These are phyloP conservation scores for Lysiphlebus fabarum DNA, from an alignment of 1,140 invertebrate species.

Conservation along the genomic window DNA sequence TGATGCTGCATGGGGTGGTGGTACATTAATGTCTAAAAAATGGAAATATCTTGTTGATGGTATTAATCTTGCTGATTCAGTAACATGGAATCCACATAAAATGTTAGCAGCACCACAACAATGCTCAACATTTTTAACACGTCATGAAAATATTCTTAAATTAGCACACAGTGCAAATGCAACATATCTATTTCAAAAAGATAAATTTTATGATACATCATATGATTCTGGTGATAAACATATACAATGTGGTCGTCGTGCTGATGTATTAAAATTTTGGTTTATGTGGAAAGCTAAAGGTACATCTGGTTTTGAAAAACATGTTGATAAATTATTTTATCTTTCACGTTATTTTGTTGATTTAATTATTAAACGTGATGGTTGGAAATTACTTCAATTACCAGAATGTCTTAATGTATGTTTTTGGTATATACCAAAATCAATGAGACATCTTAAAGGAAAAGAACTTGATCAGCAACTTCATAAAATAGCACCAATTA, in stretches of 20 bases:
- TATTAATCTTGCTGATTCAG: constrained; percentile 79
- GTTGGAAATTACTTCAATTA: constrained; percentile 72
- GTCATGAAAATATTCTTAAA: constrained; percentile 58
- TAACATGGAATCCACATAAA: constrained; percentile 94
- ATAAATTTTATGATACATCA: constrained; percentile 91
- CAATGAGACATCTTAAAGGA: constrained; percentile 58
- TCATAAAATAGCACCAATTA: constrained; percentile 81
- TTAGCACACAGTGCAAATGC: constrained; percentile 68
- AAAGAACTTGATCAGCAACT: constrained; percentile 66
- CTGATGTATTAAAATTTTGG: constrained; percentile 95
- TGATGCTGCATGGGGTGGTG: constrained; percentile 93
- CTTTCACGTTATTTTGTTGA: constrained; percentile 69
- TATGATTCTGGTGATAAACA: constrained; percentile 94
- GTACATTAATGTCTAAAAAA: constrained; percentile 79
- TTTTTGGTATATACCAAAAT: constrained; percentile 91
- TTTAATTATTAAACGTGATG: constrained; percentile 64
- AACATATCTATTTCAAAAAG: constrained; percentile 90
- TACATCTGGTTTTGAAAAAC: constrained; percentile 72
- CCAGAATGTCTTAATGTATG: constrained; percentile 92
- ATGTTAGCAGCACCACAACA: constrained; percentile 85
- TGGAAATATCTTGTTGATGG: constrained; percentile 76
- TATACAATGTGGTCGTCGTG: constrained; percentile 87
- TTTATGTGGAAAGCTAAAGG: constrained; percentile 97
- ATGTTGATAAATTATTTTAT: constrained; percentile 76
- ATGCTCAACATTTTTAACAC: constrained; percentile 80